A percentile compares a stretch with the other conserved stretches of the same genome.
These are phyloP conservation scores for Trematocara caparti DNA, from an alignment of 2,797 vertebrate species.

Conservation along the genomic window DNA sequence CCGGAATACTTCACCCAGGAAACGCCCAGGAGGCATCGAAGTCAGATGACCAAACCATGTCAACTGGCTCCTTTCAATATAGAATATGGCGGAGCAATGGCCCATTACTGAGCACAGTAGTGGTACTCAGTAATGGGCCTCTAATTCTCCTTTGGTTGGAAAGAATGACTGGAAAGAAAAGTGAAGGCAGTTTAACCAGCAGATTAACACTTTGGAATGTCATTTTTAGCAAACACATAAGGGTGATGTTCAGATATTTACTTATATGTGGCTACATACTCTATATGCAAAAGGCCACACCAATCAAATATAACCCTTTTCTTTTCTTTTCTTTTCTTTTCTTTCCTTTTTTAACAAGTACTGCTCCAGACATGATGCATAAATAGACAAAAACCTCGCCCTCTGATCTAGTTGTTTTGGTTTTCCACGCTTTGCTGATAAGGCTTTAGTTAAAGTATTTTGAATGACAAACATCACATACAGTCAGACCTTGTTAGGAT, in stretches of 20 bases:
- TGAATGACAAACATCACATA: background rate
- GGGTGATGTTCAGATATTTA: background rate
- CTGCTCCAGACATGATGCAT: background rate
- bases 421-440: background rate
- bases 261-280: background rate
- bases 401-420: background rate
- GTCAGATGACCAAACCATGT: background rate
- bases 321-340: background rate
- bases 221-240: background rate
- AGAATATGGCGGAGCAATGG: background rate
- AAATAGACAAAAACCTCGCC: background rate
- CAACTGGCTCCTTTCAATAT: background rate
- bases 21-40: fast-evolving
- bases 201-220: background rate
- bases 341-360: background rate
- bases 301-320: background rate
- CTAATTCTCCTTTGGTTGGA: background rate
- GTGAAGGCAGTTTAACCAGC: background rate
- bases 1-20: background rate
- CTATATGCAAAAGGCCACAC: background rate
- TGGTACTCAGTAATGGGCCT: background rate
- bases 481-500: background rate
- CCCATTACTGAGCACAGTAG: background rate
- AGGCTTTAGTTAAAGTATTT: background rate
- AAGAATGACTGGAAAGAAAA: background rate